Evolutionary conservation across 2,797 vertebrate genomes (phyloP), one percentile per base, ranked within the genome.

Genomic region (Vespertilio murinus): DNA sequence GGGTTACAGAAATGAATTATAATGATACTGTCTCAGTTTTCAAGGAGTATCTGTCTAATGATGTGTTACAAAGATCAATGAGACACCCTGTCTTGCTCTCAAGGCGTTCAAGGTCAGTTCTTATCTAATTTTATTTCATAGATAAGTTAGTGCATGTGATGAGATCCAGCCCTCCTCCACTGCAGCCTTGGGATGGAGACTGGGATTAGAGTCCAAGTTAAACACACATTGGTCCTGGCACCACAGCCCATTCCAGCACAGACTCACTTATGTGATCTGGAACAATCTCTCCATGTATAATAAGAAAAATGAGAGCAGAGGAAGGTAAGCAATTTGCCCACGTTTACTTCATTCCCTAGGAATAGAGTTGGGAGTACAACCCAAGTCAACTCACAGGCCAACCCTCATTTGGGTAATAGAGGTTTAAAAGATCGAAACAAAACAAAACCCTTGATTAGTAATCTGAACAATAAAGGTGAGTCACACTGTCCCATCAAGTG

Each of bases 381-480:
- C 42, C 35, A 54, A 28, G 5, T 69, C 87, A 28, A 70, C 38
- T 89, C 10, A n/a, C 11, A 65, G 78, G n/a, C 59, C 28, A 83
- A 67, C 23, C 6, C 11, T 87, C 22, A 23, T 61, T 79, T 78
- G 56, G 70, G 40, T 91, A 67, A 75, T 69, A 61, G 1, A 73
- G 42, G 92, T 61, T 78, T 70, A 78, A 94, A 88, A 85, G 52
- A 79, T 22, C 70, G 7, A 33, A 42, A 54, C 25, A 73, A 67
- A 13, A 5, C 40, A 2, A 82, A 93, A 74, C 4, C 45, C 80
- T 78, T 77, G 52, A 94, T 91, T 89, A 71, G 78, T 56, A 88
- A 85, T 93, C 78, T 96, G 91, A 92, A 87, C 69, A 79, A 79
- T 82, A 93, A 79, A 96, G 23, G 79, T 64, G 65, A 97, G 59